A percentile compares a stretch with the other conserved stretches of the same genome.
Conservation (phyloP, 2,113 vertebrate genomes). For the Ceuthmochares aereus region DNA sequence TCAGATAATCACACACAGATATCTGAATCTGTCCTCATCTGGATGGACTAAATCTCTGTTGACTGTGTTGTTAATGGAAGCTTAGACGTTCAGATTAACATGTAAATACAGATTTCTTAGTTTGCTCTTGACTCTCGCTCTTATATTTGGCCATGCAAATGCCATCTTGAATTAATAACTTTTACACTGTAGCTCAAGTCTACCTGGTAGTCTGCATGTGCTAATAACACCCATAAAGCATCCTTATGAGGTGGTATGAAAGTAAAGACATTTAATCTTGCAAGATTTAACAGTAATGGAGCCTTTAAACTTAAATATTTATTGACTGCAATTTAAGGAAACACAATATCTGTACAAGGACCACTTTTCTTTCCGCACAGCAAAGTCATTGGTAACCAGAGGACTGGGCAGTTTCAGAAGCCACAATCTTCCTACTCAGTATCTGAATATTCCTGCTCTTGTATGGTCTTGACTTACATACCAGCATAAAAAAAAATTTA, state of each 20-base stretch:
- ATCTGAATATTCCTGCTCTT: neutral
- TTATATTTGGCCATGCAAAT: neutral
- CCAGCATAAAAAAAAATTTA: neutral
- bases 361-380: neutral
- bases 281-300: neutral
- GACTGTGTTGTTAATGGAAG: neutral
- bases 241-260: neutral
- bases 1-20: neutral
- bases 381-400: neutral
- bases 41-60: neutral
- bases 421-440: neutral
- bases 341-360: neutral
- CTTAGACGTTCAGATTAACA: neutral
- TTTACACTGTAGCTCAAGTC: neutral
- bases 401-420: neutral
- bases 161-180: neutral
- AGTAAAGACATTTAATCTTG: neutral
- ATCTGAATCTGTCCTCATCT: neutral
- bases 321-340: neutral
- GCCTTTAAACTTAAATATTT: neutral
- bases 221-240: neutral
- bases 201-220: rapidly evolving
- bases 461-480: neutral
- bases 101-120: neutral
- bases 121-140: neutral